phyloP scores from a whole-genome alignment of 2,113 vertebrate species.

The Tautogolabrus adspersus region DNA sequence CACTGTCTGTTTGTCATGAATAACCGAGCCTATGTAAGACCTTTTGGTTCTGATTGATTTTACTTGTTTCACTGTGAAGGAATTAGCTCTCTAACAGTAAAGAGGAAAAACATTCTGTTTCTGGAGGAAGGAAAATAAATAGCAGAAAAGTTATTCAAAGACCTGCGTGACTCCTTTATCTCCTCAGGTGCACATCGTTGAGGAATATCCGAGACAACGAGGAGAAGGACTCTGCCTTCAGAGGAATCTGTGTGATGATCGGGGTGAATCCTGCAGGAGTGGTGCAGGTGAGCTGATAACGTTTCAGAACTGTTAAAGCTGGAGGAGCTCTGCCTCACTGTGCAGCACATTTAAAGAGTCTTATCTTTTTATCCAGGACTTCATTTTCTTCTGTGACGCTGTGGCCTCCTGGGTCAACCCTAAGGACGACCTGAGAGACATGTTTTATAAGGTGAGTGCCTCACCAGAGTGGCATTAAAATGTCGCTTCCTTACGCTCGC shows the following conservation, averaged over 20 bases:
- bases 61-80: too few relatives aligned
- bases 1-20: neutral
- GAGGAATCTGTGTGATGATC: conserved; percentile 97
- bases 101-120: too few relatives aligned
- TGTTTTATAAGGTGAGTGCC: conserved; percentile 92
- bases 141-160: too few relatives aligned
- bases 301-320: neutral
- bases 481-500: neutral
- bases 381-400: conserved; percentile 96
- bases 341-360: neutral
- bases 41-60: too few relatives aligned
- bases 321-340: neutral
- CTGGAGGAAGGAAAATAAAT: too few relatives aligned
- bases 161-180: neutral
- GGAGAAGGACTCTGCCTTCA: conserved; percentile 95
- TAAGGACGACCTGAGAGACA: conserved; percentile 93
- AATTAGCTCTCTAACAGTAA: too few relatives aligned
- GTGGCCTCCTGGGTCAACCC: conserved; percentile 96
- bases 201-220: conserved; percentile 96
- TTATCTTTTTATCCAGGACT: conserved; percentile 84
- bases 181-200: conserved; percentile 90
- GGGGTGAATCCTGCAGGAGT: conserved; percentile 94
- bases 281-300: conserved; percentile 86
- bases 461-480: neutral
- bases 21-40: neutral